Percentiles rank a stretch among this genome's conserved stretches.
Evolutionary conservation across 2,888 invertebrate genomes (phyloP).

Genomic region (Agonopterix alstromeriana): DNA sequence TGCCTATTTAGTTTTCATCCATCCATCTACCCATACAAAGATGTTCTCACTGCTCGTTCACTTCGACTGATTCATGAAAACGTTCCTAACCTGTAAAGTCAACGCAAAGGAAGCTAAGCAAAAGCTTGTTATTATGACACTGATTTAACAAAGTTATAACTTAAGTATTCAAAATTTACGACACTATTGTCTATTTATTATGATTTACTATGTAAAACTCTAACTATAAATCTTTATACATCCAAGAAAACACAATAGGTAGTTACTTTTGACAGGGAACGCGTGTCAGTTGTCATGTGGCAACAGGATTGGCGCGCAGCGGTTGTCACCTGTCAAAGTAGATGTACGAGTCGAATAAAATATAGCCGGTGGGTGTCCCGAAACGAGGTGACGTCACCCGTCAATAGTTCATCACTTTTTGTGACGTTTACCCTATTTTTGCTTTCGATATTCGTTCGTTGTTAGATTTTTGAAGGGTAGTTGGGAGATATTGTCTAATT

Average conservation of each 20-base stretch:
- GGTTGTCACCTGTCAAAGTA: constrained; percentile 37
- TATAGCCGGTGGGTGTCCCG: constrained; percentile 24
- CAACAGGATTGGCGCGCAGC: constrained; percentile 13
- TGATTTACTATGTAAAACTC: too few relatives aligned
- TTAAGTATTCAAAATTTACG: too few relatives aligned
- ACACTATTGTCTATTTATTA: too few relatives aligned
- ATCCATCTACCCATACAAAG: too few relatives aligned
- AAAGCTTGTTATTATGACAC: too few relatives aligned
- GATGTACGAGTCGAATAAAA: constrained; percentile 40
- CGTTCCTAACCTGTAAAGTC: too few relatives aligned
- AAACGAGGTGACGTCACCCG: constrained; percentile 37
- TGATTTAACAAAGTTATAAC: too few relatives aligned
- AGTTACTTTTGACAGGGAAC: background rate
- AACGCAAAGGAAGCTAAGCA: too few relatives aligned
- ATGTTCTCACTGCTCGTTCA: too few relatives aligned
- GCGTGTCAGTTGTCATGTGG: constrained; percentile 13
- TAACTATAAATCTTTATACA: background rate
- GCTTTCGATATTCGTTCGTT: background rate
- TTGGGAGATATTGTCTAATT: too few relatives aligned
- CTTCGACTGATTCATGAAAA: too few relatives aligned
- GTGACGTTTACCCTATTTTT: constrained; percentile 14
- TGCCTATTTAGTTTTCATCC: too few relatives aligned
- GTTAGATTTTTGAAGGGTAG: background rate
- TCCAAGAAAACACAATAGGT: background rate
- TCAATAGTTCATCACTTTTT: constrained; percentile 38